phyloP scores from a whole-genome alignment of 2,797 vertebrate genomes.

The Mormyrus hasselquistii region DNA sequence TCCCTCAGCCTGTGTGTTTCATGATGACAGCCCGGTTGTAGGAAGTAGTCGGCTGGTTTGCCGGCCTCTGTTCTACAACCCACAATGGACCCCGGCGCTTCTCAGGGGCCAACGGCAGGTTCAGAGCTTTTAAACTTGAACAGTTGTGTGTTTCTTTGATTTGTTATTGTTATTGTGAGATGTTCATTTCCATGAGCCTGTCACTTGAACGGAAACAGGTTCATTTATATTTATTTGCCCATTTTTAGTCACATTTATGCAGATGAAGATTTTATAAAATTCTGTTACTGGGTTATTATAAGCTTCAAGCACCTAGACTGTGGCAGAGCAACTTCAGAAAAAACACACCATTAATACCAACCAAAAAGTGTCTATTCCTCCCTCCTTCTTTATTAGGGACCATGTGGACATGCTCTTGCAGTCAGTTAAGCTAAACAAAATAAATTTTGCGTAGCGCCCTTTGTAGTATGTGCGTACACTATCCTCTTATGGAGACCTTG shows the following conservation, averaged over 20 bases:
- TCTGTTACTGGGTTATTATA: neutral
- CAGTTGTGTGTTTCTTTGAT: neutral
- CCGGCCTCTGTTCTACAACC: neutral
- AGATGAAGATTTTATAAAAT: neutral
- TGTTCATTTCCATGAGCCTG: neutral
- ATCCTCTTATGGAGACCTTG: neutral
- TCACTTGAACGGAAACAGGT: neutral
- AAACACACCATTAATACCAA: neutral
- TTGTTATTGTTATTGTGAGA: neutral
- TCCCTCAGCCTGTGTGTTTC: neutral
- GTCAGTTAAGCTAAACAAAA: neutral
- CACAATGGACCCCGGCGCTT: neutral
- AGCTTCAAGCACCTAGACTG: neutral
- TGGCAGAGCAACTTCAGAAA: neutral
- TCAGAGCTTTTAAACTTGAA: neutral
- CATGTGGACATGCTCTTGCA: neutral
- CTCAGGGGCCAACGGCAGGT: neutral
- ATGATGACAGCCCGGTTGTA: neutral
- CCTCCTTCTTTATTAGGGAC: neutral
- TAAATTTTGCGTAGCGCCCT: neutral
- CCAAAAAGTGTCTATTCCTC: neutral
- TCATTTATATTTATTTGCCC: neutral
- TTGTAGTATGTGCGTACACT: neutral
- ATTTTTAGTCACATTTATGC: neutral
- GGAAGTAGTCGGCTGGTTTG: neutral